These are phyloP conservation scores for Dreissena rostriformis DNA, from an alignment of 1,140 invertebrate species.

Conservation along the genomic window DNA sequence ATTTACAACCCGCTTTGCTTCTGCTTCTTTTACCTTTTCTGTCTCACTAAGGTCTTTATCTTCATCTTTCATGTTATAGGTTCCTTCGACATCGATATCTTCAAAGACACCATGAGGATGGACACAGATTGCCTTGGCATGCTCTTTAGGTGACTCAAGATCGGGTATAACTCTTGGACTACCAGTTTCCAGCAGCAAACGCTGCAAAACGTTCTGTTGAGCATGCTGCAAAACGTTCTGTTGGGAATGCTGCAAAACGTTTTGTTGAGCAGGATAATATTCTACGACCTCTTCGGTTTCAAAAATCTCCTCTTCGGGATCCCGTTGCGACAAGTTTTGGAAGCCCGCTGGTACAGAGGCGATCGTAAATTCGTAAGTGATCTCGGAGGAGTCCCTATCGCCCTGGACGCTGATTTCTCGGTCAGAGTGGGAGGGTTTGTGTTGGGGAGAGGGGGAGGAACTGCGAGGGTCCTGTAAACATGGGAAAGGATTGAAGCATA, in stretches of 20 bases:
- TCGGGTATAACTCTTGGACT: conserved; percentile 55
- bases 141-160: conserved; percentile 52
- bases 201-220: no score
- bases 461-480: conserved; percentile 38
- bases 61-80: neutral
- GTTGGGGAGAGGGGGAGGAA: conserved; percentile 31
- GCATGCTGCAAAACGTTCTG: no score
- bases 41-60: neutral
- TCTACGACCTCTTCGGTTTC: conserved; percentile 28
- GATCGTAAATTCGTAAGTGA: conserved; percentile 65
- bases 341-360: conserved; percentile 70
- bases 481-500: neutral
- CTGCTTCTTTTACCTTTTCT: neutral
- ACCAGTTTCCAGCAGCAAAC: conserved; percentile 16
- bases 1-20: no score
- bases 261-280: conserved; percentile 6
- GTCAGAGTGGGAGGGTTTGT: conserved; percentile 25
- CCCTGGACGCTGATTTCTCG: conserved; percentile 12
- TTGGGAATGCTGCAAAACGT: neutral
- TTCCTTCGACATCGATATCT: neutral
- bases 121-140: neutral
- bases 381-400: conserved; percentile 65
- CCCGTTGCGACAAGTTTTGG: conserved; percentile 48
- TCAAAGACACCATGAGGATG: neutral
- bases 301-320: conserved; percentile 8